phyloP scores from a whole-genome alignment of 2,113 vertebrate genomes.

The Cercopithecus mona region DNA sequence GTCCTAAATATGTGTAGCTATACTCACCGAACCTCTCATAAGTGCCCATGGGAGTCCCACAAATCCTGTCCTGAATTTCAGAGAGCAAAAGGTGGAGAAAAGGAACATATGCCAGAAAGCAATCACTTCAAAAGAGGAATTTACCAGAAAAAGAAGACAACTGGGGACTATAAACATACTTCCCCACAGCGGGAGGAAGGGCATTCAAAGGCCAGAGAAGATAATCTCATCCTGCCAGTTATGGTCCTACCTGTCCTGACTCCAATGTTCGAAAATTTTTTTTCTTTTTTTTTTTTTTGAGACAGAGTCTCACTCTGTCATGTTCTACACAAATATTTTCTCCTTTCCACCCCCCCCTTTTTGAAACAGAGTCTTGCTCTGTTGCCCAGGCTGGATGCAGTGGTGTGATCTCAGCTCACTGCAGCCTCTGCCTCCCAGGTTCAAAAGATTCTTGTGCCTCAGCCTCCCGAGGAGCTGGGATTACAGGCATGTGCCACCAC shows the following conservation, averaged over 20 bases:
- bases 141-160: not conserved
- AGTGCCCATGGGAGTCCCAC: not conserved
- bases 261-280: not conserved
- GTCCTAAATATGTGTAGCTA: not conserved
- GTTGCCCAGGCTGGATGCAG: no score
- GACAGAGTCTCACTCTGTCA: no score
- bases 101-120: not conserved
- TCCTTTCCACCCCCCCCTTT: not conserved
- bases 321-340: not conserved
- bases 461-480: no score
- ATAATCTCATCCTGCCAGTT: not conserved
- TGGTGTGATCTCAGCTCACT: no score
- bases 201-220: not conserved
- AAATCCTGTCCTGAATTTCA: not conserved
- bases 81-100: not conserved
- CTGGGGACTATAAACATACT: no score
- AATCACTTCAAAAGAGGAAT: not conserved
- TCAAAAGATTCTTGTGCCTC: no score
- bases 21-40: not conserved
- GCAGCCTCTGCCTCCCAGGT: no score
- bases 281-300: no score
- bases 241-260: not conserved
- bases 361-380: no score
- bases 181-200: no score
- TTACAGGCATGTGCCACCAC: no score